phyloP scores from a whole-genome alignment of 1,140 invertebrate genomes.

The Diachasma alloeum region DNA sequence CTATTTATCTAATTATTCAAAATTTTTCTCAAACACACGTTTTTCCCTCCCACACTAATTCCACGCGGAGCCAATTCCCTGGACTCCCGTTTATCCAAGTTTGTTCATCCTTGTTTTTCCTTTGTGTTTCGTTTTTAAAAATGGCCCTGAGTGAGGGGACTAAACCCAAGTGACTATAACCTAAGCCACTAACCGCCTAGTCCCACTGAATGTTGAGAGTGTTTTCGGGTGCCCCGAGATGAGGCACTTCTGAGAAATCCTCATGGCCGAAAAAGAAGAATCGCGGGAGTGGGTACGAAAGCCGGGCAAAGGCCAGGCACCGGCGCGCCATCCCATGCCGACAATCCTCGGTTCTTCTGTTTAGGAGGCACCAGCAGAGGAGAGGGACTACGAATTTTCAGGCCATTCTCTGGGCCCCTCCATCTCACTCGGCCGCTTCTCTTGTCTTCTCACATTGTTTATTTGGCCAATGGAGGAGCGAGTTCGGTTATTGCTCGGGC shows the following conservation, averaged over 20 bases:
- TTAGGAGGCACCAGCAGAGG: background rate
- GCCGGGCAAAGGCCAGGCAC: background rate
- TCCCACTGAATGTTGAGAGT: background rate
- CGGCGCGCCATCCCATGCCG: background rate
- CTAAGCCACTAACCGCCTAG: constrained; percentile 1
- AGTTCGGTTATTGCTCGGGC: constrained; percentile 23
- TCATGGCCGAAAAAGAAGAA: constrained; percentile 8
- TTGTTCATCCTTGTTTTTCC: background rate
- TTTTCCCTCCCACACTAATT: no score
- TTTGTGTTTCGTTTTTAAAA: background rate
- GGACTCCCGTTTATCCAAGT: no score
- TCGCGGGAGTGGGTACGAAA: no score
- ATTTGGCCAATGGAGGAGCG: constrained; percentile 12
- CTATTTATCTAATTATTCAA: no score
- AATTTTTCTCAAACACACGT: no score
- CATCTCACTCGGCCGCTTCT: background rate
- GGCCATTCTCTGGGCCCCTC: background rate
- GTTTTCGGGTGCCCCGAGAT: background rate
- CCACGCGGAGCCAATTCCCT: no score
- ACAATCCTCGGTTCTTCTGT: background rate
- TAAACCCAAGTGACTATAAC: background rate
- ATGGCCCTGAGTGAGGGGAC: background rate
- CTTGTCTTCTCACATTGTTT: constrained; percentile 26
- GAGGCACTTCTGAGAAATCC: constrained; percentile 6
- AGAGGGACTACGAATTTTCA: constrained; percentile 2